A percentile compares a stretch with the other conserved stretches of the same genome.
Conservation (phyloP, 2,113 vertebrate species). For the Lagopus leucura region DNA sequence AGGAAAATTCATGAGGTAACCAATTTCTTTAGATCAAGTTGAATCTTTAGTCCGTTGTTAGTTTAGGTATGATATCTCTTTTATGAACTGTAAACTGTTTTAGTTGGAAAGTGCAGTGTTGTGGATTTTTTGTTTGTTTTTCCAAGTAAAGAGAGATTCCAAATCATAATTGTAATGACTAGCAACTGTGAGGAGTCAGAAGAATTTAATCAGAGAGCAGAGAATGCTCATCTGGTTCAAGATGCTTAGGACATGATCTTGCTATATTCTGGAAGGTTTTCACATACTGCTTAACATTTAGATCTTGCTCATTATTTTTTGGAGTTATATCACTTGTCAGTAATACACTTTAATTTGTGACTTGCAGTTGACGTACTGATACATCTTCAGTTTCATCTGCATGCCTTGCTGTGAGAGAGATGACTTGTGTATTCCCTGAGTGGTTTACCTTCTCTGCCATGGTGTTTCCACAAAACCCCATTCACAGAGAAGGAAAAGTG, state of each 20-base stretch:
- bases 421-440: accelerated
- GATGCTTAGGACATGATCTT: background rate
- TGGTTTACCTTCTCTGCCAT: background rate
- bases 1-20: background rate
- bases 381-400: background rate
- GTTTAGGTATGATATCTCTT: background rate
- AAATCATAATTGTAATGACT: background rate
- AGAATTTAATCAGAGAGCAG: background rate
- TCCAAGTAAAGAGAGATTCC: background rate
- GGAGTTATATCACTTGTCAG: background rate
- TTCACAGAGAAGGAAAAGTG: background rate
- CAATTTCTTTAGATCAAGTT: background rate
- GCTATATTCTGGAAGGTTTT: background rate
- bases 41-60: background rate
- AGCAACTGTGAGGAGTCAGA: background rate
- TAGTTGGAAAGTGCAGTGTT: background rate
- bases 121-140: background rate
- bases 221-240: background rate
- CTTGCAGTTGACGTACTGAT: background rate
- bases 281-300: accelerated
- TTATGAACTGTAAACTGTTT: background rate
- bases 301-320: background rate
- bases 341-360: background rate
- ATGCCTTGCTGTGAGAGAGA: background rate
- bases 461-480: background rate